Evolutionary conservation across 2,797 vertebrate genomes (phyloP).

Genomic region (Alosa sapidissima): DNA sequence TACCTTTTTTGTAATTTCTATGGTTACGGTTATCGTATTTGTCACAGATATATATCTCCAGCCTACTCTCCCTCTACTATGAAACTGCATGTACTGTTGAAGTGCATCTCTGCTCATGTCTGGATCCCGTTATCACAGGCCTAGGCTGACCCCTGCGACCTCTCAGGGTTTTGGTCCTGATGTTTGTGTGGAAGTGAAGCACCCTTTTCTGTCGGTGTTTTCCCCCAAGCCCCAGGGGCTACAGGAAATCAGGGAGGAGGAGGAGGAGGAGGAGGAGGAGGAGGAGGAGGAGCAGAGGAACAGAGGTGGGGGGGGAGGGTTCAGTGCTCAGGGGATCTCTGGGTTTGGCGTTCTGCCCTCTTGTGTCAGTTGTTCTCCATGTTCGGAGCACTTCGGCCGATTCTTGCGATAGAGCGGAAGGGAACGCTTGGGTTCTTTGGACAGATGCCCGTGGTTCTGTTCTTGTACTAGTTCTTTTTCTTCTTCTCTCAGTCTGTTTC

Average conservation of each 20-base stretch:
- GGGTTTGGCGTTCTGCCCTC: background rate
- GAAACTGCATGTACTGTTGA: background rate
- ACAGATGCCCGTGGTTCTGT: background rate
- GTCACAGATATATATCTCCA: too few species aligned
- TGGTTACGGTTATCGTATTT: too few species aligned
- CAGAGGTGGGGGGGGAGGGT: background rate
- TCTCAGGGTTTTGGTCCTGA: background rate
- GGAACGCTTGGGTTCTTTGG: background rate
- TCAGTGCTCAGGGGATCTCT: background rate
- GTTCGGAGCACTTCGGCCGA: background rate
- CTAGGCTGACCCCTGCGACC: conserved; percentile 4
- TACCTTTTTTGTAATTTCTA: too few species aligned
- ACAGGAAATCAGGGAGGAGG: conserved; percentile 18
- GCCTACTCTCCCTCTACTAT: background rate
- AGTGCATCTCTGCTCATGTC: background rate
- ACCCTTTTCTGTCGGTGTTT: conserved; percentile 29
- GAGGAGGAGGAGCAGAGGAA: background rate
- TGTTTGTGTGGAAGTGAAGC: conserved; percentile 26
- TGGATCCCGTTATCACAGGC: background rate
- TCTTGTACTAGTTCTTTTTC: background rate
- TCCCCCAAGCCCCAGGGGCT: conserved; percentile 26
- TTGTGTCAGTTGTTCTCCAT: background rate
- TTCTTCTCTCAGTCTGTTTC: background rate
- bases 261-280: background rate
- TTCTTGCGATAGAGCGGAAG: background rate